Evolutionary conservation across 2,113 vertebrate genomes (phyloP).

Genomic region (Pteronura brasiliensis): DNA sequence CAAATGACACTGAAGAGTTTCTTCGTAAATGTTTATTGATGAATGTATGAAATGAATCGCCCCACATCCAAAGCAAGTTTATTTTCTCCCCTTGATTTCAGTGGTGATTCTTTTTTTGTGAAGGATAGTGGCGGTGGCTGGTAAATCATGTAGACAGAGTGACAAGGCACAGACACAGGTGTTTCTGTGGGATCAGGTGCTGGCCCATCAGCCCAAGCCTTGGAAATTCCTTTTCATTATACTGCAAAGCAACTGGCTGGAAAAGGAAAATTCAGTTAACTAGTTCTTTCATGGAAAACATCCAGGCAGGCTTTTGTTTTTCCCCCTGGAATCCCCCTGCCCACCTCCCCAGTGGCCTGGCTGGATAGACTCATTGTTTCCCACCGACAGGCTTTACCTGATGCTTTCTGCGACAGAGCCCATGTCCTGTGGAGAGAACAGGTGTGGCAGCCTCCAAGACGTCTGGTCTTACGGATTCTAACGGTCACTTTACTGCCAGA

Average conservation of each 20-base stretch:
- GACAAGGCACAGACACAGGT: not conserved
- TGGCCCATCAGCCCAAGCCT: not conserved
- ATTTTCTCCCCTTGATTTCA: not conserved
- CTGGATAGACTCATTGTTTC: not conserved
- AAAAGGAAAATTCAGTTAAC: not conserved
- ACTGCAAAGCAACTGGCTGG: not conserved
- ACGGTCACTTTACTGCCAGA: not conserved
- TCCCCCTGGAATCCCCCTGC: not conserved
- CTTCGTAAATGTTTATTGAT: not conserved
- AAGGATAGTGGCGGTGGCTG: not conserved
- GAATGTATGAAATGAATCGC: not conserved
- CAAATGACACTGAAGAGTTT: not conserved
- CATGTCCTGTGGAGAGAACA: not conserved
- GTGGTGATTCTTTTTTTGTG: not conserved
- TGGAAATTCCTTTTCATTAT: not conserved
- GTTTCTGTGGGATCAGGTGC: not conserved
- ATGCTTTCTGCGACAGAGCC: not conserved
- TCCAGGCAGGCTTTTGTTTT: not conserved
- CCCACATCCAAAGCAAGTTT: not conserved
- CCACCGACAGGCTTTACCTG: not conserved
- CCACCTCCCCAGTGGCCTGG: fast-evolving
- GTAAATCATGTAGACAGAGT: not conserved
- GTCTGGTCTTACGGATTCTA: not conserved
- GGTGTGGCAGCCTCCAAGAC: not conserved
- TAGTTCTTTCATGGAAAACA: not conserved